Evolutionary conservation across 2,888 invertebrate genomes (phyloP).

Genomic region (Craniophora ligustri): DNA sequence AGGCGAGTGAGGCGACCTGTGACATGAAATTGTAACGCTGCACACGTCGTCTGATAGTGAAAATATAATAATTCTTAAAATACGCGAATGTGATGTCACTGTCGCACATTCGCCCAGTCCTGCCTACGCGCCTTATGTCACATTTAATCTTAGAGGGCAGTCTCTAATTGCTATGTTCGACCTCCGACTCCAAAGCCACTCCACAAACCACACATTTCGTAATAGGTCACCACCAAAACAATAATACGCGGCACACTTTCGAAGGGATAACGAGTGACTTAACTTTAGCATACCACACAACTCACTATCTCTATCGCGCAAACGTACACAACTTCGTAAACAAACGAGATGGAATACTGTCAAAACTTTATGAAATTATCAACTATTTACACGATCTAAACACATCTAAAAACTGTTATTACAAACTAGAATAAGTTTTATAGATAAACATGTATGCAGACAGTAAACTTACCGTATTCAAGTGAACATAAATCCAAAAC

Average conservation of each 20-base stretch:
- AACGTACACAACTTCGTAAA: conserved; percentile 53
- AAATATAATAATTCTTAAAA: conserved; percentile 63
- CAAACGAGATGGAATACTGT: conserved; percentile 71
- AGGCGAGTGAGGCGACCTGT: neutral
- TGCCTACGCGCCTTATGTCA: conserved; percentile 71
- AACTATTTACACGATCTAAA: conserved; percentile 69
- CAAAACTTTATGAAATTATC: conserved; percentile 75
- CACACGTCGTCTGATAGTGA: conserved; percentile 43
- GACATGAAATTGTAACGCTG: conserved; percentile 15
- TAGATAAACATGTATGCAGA: conserved; percentile 27
- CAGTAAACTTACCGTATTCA: conserved; percentile 77
- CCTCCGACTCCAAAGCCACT: conserved; percentile 58
- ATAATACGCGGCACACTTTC: conserved; percentile 82
- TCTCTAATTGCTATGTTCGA: conserved; percentile 58
- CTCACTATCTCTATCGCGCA: conserved; percentile 70
- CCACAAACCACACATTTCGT: conserved; percentile 71
- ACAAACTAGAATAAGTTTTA: conserved; percentile 53
- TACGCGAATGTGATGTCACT: conserved; percentile 75
- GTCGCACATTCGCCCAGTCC: conserved; percentile 52
- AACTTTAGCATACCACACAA: conserved; percentile 64
- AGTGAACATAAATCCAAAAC: conserved; percentile 87
- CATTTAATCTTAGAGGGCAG: conserved; percentile 61
- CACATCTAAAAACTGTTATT: conserved; percentile 60
- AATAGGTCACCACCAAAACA: conserved; percentile 83
- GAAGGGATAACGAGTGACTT: conserved; percentile 71